Evolutionary conservation across 2,797 vertebrate genomes (phyloP).

Genomic region (Graptemys geographica): DNA sequence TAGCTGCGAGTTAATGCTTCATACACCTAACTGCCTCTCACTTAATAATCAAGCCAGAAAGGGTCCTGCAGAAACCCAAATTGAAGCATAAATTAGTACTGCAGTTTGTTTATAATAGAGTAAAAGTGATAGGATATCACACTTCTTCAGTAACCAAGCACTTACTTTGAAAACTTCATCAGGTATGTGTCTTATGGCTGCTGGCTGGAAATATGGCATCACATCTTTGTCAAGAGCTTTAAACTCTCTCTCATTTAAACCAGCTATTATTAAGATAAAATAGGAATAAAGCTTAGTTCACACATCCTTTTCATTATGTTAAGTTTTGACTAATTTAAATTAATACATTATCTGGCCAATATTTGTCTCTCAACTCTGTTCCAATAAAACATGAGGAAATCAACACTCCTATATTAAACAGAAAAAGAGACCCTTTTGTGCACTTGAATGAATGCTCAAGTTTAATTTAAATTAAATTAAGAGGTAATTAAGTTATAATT

Average conservation of each 20-base stretch:
- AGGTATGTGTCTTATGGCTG: conserved; percentile 80
- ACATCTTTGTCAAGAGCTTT: conserved; percentile 76
- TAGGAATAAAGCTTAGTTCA: conserved; percentile 19
- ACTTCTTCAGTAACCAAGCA: conserved; percentile 42
- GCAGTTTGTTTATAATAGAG: neutral
- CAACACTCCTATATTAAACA: conserved; percentile 27
- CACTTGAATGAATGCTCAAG: neutral
- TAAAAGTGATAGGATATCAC: conserved; percentile 24
- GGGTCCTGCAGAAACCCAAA: neutral
- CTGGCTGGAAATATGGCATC: conserved; percentile 84
- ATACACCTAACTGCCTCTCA: neutral
- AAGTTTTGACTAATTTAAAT: conserved; percentile 38
- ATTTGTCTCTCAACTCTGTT: conserved; percentile 8
- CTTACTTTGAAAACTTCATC: conserved; percentile 85
- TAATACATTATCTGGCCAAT: neutral
- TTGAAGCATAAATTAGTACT: conserved; percentile 1
- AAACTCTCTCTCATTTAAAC: conserved; percentile 82
- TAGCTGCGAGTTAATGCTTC: conserved; percentile 18
- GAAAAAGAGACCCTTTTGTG: neutral
- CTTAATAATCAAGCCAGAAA: neutral
- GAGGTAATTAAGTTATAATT: neutral
- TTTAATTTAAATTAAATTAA: neutral
- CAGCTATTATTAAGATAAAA: conserved; percentile 74
- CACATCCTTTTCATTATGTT: neutral
- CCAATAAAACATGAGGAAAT: conserved; percentile 18